These are phyloP conservation scores for Nannoperca australis DNA, from an alignment of 2,797 vertebrate genomes.

Conservation along the genomic window DNA sequence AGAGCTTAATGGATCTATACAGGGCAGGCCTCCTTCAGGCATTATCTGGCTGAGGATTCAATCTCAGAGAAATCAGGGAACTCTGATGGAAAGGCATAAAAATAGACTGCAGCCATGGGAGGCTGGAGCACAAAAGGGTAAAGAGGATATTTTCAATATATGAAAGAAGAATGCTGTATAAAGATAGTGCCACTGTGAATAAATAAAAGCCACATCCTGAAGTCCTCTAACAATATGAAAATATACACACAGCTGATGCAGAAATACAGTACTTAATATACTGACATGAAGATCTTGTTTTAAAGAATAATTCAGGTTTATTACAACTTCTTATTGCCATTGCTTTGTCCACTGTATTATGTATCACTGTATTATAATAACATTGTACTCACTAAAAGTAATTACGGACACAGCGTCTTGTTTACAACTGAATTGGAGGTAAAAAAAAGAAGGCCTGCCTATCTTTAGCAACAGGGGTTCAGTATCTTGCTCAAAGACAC, in stretches of 20 bases:
- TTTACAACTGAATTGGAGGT: neutral
- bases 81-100: slow-evolving; percentile 66
- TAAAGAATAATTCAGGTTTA: neutral
- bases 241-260: slow-evolving; percentile 1
- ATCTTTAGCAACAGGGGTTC: neutral
- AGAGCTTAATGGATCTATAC: slow-evolving; percentile 70
- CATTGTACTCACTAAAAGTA: neutral
- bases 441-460: no score
- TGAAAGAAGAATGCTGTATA: slow-evolving; percentile 1
- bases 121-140: slow-evolving; percentile 8
- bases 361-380: neutral
- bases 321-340: neutral
- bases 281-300: neutral
- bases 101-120: slow-evolving; percentile 44
- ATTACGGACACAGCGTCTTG: neutral
- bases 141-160: slow-evolving; percentile 31
- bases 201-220: slow-evolving; percentile 2
- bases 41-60: slow-evolving; percentile 60
- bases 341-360: neutral
- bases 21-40: slow-evolving; percentile 57
- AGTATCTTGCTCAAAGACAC: neutral
- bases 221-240: neutral
- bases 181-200: slow-evolving; percentile 26
- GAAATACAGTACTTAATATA: neutral
- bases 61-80: slow-evolving; percentile 60